phyloP scores from a whole-genome alignment of 1,140 invertebrate genomes.

The Carposina sasakii region DNA sequence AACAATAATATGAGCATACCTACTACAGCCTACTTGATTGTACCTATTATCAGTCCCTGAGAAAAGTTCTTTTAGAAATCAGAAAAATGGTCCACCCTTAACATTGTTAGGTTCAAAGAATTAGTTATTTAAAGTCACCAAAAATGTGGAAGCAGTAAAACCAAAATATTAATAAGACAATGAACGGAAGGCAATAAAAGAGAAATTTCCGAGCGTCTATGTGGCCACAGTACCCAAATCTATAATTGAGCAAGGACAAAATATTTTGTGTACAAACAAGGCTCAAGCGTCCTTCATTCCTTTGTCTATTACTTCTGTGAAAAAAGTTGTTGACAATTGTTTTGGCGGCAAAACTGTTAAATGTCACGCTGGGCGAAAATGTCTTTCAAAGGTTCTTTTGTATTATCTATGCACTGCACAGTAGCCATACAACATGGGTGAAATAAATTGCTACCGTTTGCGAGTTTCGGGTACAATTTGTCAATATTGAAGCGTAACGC shows the following conservation, averaged over 20 bases:
- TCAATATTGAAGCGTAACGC: constrained; percentile 45
- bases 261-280: constrained; percentile 34
- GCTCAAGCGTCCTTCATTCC: not conserved
- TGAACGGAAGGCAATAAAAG: constrained; percentile 41
- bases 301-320: constrained; percentile 29
- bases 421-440: constrained; percentile 32
- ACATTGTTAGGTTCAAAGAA: constrained; percentile 26
- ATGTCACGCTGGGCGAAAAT: constrained; percentile 46
- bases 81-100: no score
- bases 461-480: constrained; percentile 36
- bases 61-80: no score
- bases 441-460: constrained; percentile 52
- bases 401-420: constrained; percentile 15
- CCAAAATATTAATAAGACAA: constrained; percentile 26
- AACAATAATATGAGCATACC: no score
- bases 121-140: constrained; percentile 20
- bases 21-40: no score
- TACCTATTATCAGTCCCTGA: no score
- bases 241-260: constrained; percentile 63
- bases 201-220: constrained; percentile 41
- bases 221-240: constrained; percentile 43
- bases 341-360: constrained; percentile 52
- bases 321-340: constrained; percentile 12
- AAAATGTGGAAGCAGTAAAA: constrained; percentile 57
- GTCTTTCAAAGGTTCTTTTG: constrained; percentile 27